A percentile compares a stretch with the other conserved stretches of the same genome.
Evolutionary conservation across 2,888 invertebrate genomes (phyloP).

Genomic region (Exocentrus adspersus): DNA sequence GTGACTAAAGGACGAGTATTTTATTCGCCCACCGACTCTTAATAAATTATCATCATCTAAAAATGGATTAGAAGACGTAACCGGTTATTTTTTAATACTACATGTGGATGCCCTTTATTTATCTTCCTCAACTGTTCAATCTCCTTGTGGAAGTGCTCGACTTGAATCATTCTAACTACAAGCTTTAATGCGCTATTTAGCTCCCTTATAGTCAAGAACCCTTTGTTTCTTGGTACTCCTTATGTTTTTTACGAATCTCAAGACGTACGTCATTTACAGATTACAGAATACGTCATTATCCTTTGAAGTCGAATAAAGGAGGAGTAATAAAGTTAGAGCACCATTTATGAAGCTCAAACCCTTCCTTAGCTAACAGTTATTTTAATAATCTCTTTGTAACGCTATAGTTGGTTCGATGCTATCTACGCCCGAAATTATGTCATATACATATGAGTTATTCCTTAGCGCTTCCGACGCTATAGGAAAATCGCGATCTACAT

Average conservation of each 20-base stretch:
- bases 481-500: neutral
- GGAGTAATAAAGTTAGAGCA: neutral
- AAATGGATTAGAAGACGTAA: neutral
- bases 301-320: neutral
- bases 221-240: neutral
- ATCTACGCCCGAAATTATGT: neutral
- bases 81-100: neutral
- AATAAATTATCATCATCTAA: neutral
- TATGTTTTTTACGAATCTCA: neutral
- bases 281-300: neutral
- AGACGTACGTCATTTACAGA: neutral
- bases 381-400: neutral
- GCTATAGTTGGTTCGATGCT: neutral
- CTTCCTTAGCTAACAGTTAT: neutral
- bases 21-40: neutral
- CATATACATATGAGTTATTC: conserved; percentile 16
- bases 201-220: neutral
- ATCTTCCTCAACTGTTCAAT: neutral
- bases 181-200: neutral
- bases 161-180: neutral
- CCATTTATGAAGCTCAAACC: conserved; percentile 20
- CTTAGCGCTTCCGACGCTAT: neutral
- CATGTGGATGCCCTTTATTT: neutral
- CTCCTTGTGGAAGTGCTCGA: neutral
- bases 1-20: neutral